A percentile compares a stretch with the other conserved stretches of the same genome.
Evolutionary conservation across 1,140 invertebrate species (phyloP).

Genomic region (Hycleus phaleratus): DNA sequence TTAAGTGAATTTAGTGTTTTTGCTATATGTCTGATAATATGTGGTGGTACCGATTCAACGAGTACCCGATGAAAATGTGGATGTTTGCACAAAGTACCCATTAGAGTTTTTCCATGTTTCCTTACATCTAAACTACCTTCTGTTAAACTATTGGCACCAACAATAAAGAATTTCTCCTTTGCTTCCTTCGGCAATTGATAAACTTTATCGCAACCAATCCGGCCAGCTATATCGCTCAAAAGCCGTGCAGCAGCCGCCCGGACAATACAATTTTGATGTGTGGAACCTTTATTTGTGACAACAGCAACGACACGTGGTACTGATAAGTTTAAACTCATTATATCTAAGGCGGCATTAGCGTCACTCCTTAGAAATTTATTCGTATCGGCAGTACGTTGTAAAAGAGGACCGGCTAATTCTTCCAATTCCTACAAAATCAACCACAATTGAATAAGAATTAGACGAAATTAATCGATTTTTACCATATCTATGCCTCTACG

Average conservation of each 20-base stretch:
- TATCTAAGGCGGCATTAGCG: constrained; percentile 70
- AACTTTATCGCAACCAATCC: constrained; percentile 63
- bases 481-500: constrained; percentile 69
- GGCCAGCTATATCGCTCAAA: constrained; percentile 60
- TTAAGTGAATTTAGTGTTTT: constrained; percentile 57
- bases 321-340: constrained; percentile 65
- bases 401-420: constrained; percentile 66
- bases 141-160: constrained; percentile 71
- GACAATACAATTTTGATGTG: constrained; percentile 81
- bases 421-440: constrained; percentile 64
- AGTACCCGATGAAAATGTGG: constrained; percentile 56
- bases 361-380: constrained; percentile 87
- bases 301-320: constrained; percentile 49
- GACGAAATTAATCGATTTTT: constrained; percentile 35
- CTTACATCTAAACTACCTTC: constrained; percentile 84
- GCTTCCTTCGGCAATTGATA: constrained; percentile 69
- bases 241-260: constrained; percentile 71
- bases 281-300: constrained; percentile 48
- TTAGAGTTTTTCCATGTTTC: constrained; percentile 60
- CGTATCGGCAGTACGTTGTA: constrained; percentile 85
- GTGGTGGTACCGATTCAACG: constrained; percentile 56
- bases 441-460: neutral
- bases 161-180: constrained; percentile 69
- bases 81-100: constrained; percentile 51
- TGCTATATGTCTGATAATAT: constrained; percentile 56